Percentiles rank a stretch among this genome's conserved stretches.
These are phyloP conservation scores for Lagopus muta DNA, from an alignment of 2,113 vertebrate species.

Conservation along the genomic window DNA sequence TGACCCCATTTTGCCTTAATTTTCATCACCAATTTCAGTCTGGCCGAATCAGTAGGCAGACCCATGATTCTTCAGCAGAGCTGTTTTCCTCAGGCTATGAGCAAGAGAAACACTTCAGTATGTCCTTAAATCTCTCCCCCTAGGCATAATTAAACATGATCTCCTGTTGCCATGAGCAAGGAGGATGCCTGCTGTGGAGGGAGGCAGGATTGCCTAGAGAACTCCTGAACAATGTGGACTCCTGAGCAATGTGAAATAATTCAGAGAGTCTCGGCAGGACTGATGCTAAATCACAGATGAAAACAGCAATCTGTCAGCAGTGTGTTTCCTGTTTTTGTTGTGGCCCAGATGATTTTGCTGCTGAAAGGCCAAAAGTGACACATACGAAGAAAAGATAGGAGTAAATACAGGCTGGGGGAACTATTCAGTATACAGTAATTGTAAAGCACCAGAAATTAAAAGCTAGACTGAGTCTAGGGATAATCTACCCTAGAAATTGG, in stretches of 20 bases:
- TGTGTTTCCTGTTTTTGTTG: neutral
- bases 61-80: neutral
- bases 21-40: neutral
- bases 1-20: conserved; percentile 7
- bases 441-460: neutral
- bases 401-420: neutral
- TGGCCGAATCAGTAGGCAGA: neutral
- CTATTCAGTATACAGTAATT: neutral
- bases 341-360: neutral
- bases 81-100: neutral
- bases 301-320: neutral
- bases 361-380: neutral
- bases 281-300: neutral
- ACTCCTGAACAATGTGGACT: neutral
- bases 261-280: conserved; percentile 13
- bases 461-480: neutral
- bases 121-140: neutral
- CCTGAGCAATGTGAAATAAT: neutral
- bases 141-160: neutral
- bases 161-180: neutral
- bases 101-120: neutral
- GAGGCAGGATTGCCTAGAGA: neutral
- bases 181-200: neutral
- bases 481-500: neutral
- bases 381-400: neutral